Base-by-base conservation (phyloP, 2,113 vertebrate genomes). In the Propithecus coquereli region DNA sequence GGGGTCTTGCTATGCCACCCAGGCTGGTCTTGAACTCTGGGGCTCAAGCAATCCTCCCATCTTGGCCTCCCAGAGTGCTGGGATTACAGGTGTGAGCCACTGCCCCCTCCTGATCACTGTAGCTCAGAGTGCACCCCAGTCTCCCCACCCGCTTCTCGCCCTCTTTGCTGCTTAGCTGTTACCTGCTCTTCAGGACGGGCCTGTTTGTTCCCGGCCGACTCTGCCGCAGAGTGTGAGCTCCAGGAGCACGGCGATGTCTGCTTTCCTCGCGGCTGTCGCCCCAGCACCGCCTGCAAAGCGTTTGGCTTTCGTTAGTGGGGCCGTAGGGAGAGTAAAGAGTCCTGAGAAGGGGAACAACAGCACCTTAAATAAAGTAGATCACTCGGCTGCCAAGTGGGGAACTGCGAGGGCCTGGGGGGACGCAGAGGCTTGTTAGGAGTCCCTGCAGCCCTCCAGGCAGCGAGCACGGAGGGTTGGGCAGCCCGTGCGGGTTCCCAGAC, bases 291-390 rank as follows among this genome's bases (percentile, higher is more conserved):
- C 25, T 8, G 25, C 13, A 47, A 99, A 99, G 68, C 97, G 98
- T 0, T 99, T 99, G 45, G 98, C 99, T 32, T 98, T 45, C 43
- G 7, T 76, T 17, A 98, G 40, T 99, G 99, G 95, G 99, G 99
- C 59, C 99, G 99, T 97, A 99, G 99, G 98, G 99, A 99, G 97
- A 99, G 91, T 98, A 99, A 0, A 99, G 99, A 90, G 98, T 99
- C 90, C 98, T 99, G 54, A 99, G 99, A 98, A 99, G 99, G 94
- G 99, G 52, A 54, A 20, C 1, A 25, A 30, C 61, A 32, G 2
- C 6, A 47, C 40, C 63, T 70, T 32, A 23, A 70, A 87, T 70
- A 80, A 89, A 43, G 22, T 8, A 32, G 34, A 10, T 45, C 25
- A 6, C 54, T 17, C 63, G 65, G 65, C 65, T 3, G 2, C 54